Evolutionary conservation across 2,113 vertebrate species (phyloP).

Genomic region (Corythornis vintsioides): DNA sequence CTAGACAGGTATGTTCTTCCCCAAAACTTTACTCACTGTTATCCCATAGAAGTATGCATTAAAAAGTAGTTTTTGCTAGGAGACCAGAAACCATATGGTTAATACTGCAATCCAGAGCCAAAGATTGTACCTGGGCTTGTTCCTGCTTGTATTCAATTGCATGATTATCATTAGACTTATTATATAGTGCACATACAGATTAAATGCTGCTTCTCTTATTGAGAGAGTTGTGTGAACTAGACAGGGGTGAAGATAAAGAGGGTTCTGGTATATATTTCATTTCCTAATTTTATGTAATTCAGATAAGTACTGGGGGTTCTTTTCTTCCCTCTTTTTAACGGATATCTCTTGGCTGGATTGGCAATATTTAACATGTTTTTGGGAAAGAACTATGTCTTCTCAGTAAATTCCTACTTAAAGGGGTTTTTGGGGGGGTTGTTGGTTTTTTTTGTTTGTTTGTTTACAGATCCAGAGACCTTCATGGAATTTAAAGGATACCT

Average conservation of each 20-base stretch:
- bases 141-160: background rate
- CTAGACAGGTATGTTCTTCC: background rate
- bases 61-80: background rate
- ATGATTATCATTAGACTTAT: background rate
- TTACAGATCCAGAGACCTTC: background rate
- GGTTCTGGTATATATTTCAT: background rate
- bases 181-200: background rate
- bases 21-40: background rate
- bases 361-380: background rate
- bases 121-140: background rate
- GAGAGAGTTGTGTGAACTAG: background rate
- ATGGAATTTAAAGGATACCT: background rate
- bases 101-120: background rate
- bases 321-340: background rate
- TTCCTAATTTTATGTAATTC: background rate
- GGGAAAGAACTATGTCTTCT: background rate
- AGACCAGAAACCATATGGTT: background rate
- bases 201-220: background rate
- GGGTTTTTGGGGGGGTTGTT: no score
- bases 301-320: background rate
- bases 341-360: background rate
- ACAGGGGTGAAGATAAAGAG: background rate
- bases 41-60: background rate
- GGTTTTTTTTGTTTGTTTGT: no score
- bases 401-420: background rate